A percentile compares a stretch with the other conserved stretches of the same genome.
Conservation (phyloP, 1,140 invertebrate species). For the Zaprionus camerounensis region DNA sequence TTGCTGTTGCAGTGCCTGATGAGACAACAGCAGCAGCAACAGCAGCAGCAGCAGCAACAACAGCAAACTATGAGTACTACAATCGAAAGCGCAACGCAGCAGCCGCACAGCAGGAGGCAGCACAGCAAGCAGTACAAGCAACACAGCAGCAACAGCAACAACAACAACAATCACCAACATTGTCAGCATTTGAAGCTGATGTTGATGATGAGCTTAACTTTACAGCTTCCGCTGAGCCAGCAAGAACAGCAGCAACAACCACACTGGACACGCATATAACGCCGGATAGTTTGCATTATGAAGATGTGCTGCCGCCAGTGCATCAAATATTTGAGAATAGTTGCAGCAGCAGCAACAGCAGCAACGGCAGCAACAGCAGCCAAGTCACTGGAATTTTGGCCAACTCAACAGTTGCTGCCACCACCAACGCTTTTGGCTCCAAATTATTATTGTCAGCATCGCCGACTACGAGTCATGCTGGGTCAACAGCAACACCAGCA, state of each 20-base stretch:
- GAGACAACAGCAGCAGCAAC: conserved; percentile 47
- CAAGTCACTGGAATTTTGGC: conserved; percentile 45
- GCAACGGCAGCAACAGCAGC: conserved; percentile 16
- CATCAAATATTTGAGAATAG: conserved; percentile 76
- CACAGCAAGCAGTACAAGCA: conserved; percentile 33
- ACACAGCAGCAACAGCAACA: conserved; percentile 10
- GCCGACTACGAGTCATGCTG: conserved; percentile 38
- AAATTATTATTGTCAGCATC: conserved; percentile 73
- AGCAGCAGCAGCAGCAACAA: conserved; percentile 43
- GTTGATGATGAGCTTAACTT: conserved; percentile 78
- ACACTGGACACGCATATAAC: conserved; percentile 47
- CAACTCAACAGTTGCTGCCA: conserved; percentile 36
- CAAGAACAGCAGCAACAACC: conserved; percentile 31
- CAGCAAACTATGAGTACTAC: conserved; percentile 80
- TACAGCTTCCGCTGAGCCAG: conserved; percentile 70
- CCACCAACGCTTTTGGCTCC: conserved; percentile 29
- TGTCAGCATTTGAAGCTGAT: conserved; percentile 51
- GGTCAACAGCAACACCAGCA: conserved; percentile 47
- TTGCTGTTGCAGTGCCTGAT: conserved; percentile 38
- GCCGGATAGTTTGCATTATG: conserved; percentile 78
- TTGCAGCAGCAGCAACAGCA: conserved; percentile 27
- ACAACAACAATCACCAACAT: conserved; percentile 34
- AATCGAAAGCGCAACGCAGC: conserved; percentile 73
- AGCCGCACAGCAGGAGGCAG: conserved; percentile 39
- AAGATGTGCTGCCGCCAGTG: conserved; percentile 65